Evolutionary conservation across 2,113 vertebrate genomes (phyloP), one percentile per base, ranked within the genome.

Genomic region (Gymnocephalus cernua): DNA sequence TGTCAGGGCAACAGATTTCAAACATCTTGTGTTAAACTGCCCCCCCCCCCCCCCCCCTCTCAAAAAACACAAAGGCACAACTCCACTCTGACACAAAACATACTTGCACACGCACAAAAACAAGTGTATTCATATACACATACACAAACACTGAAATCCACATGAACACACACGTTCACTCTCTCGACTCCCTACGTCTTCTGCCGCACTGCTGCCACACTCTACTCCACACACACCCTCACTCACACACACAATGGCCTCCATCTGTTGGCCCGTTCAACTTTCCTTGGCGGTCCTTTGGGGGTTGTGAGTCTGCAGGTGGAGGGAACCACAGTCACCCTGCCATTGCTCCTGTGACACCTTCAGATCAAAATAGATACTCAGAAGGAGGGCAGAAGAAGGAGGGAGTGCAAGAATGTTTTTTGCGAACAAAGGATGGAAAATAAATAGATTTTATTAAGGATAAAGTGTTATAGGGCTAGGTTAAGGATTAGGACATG

Each of bases 191-290:
- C 61, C 59, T 15, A 14, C 7, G 29, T 91, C 50, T 82, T 78
- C 47, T 64, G 66, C 53, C 3, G 47, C 81, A 74, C 66, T 79
- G 72, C 71, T 64, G 71, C 70, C 79, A 35, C 62, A 57, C 77
- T 61, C 81, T 29, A 5, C 79, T 69, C 48, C 21, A 3, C 71
- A 44, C 82, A 7, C 74, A 48, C 82, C 77, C 84, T 56, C 79
- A 80, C 69, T 68, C 65, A 77, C 80, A 95, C 93, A 95, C 80
- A 95, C 93, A 95, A 95, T 92, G 86, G 91, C 50, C 85, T 92
- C 94, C 95, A 95, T 95, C 94, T 96, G 95, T 93, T 93, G 82
- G 78, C 58, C 79, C 63, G 83, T 81, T 87, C 84, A 89, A 90
- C 93, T 93, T 94, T 95, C 92, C 85, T 91, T 86, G 79, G 78